A percentile compares a stretch with the other conserved stretches of the same genome.
phyloP scores from a whole-genome alignment of 2,888 invertebrate species.

The Marasmarcha lunaedactyla region DNA sequence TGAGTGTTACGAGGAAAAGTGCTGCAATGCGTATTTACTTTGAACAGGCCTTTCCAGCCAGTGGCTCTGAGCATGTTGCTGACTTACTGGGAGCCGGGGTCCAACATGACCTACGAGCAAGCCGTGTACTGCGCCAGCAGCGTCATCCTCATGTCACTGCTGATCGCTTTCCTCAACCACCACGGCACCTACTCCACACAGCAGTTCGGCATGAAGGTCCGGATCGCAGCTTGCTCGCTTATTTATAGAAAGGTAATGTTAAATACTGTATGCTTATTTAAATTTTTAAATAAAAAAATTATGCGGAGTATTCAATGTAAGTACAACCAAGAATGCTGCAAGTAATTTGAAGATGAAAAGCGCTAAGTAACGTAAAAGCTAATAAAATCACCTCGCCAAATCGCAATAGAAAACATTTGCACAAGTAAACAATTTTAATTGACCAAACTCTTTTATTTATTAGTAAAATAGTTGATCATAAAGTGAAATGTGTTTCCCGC shows the following conservation, averaged over 20 bases:
- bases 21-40: slow-evolving; percentile 6
- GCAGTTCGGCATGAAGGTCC: slow-evolving; percentile 83
- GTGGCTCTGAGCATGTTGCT: slow-evolving; percentile 74
- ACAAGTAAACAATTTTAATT: no score
- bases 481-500: no score
- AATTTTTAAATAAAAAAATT: no score
- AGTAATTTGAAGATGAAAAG: no score
- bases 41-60: slow-evolving; percentile 74
- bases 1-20: not conserved
- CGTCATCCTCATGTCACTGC: slow-evolving; percentile 65
- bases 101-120: slow-evolving; percentile 59
- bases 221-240: slow-evolving; percentile 85
- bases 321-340: no score
- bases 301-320: no score
- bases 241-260: slow-evolving; percentile 84
- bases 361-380: no score
- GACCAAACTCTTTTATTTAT: no score
- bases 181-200: slow-evolving; percentile 76
- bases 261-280: not conserved
- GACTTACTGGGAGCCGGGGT: slow-evolving; percentile 72
- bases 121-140: slow-evolving; percentile 74
- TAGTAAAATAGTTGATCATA: no score
- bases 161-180: slow-evolving; percentile 73
- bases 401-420: no score
- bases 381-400: no score